Evolutionary conservation across 2,797 vertebrate species (phyloP).

Genomic region (Aeoliscus strigatus): DNA sequence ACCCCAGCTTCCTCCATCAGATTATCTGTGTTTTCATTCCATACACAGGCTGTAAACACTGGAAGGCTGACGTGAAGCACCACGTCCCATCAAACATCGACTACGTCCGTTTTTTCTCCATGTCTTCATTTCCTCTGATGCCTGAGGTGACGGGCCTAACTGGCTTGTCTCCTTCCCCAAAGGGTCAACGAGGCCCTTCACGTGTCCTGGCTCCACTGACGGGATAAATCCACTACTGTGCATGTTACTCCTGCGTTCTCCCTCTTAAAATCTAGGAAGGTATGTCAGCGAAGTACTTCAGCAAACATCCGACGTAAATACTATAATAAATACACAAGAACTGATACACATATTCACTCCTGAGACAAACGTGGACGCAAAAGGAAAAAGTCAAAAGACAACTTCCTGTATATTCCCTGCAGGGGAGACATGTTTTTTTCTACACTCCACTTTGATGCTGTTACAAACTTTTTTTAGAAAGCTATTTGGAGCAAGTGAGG

Average conservation of each 20-base stretch:
- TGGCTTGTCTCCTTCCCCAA: constrained; percentile 6
- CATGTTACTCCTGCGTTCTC: constrained; percentile 10
- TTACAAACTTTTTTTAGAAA: too few species aligned
- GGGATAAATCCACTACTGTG: constrained; percentile 10
- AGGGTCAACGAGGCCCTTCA: constrained; percentile 27
- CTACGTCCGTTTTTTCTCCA: constrained; percentile 2
- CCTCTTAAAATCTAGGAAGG: neutral
- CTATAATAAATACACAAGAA: constrained; percentile 6
- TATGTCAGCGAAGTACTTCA: too few species aligned
- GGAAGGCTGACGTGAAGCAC: constrained; percentile 2
- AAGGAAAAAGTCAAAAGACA: constrained; percentile 32
- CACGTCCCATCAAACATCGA: neutral
- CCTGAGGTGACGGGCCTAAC: constrained; percentile 15
- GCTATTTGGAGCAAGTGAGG: too few species aligned
- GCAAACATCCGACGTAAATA: too few species aligned
- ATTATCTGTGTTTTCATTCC: constrained; percentile 46
- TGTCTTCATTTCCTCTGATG: constrained; percentile 23
- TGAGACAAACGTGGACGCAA: constrained; percentile 1
- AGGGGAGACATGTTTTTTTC: neutral
- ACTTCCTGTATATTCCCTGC: constrained; percentile 53
- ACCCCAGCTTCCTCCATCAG: constrained; percentile 41
- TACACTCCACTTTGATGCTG: neutral
- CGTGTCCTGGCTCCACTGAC: constrained; percentile 15
- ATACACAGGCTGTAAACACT: constrained; percentile 12
- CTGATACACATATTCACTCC: neutral